Conservation (phyloP, 2,113 vertebrate genomes). For the Sceloporus undulatus region DNA sequence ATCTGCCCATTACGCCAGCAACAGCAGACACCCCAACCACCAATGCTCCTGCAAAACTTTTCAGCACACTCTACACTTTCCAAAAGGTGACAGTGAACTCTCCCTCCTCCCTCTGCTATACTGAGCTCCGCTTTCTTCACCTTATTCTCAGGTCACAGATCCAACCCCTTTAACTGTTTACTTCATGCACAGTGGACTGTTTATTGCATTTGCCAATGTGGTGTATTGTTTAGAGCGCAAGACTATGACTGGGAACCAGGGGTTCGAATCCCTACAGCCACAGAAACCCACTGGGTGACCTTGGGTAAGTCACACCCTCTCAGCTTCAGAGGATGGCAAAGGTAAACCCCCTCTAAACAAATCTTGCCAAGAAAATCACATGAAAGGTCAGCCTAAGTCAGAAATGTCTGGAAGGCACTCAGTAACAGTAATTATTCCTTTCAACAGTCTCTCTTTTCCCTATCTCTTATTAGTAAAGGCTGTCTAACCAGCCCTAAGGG, state of each 20-base stretch:
- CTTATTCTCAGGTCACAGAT: neutral
- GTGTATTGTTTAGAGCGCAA: too few species aligned
- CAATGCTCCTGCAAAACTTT: neutral
- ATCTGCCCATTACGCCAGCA: neutral
- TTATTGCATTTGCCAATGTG: too few species aligned
- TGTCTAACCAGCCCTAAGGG: neutral
- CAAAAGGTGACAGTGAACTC: neutral
- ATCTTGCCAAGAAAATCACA: too few species aligned
- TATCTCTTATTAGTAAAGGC: neutral
- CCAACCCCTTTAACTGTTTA: neutral
- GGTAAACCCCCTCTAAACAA: too few species aligned
- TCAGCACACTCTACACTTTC: neutral
- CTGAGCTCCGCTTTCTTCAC: neutral
- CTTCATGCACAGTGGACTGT: neutral
- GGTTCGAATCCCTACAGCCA: too few species aligned
- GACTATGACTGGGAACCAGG: too few species aligned
- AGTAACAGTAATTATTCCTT: neutral
- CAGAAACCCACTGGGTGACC: too few species aligned
- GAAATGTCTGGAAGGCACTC: too few species aligned
- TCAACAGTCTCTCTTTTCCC: neutral
- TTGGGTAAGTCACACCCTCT: too few species aligned
- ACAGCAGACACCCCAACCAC: neutral
- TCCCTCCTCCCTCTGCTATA: neutral
- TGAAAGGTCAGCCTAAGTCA: too few species aligned
- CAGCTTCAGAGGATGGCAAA: too few species aligned